Evolutionary conservation across 2,888 invertebrate genomes (phyloP).

Genomic region (Eupsilia transversa): DNA sequence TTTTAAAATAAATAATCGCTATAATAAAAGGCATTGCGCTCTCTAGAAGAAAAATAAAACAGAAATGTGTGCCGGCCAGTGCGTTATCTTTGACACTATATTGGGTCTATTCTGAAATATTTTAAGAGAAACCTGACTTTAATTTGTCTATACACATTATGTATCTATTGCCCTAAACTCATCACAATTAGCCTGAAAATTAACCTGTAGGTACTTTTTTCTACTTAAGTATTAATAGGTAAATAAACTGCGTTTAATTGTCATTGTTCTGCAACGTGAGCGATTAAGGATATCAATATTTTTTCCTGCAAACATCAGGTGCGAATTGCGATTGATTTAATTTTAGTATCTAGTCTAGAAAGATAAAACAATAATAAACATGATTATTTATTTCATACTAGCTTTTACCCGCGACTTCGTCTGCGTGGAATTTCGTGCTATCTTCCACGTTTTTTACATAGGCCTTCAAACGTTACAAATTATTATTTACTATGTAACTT

Average conservation of each 20-base stretch:
- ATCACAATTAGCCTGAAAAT: constrained; percentile 7
- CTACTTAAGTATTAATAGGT: constrained; percentile 23
- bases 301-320: constrained; percentile 44
- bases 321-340: constrained; percentile 1
- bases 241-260: constrained; percentile 30
- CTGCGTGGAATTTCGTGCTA: too few relatives aligned
- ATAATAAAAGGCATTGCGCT: not conserved
- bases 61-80: not conserved
- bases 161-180: constrained; percentile 18
- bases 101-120: not conserved
- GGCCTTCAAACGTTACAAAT: too few relatives aligned
- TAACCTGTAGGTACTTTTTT: constrained; percentile 8
- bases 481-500: too few relatives aligned
- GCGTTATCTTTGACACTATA: constrained; percentile 14
- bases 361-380: not conserved
- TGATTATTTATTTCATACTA: not conserved
- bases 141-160: not conserved
- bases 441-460: too few relatives aligned
- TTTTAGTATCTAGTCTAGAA: not conserved
- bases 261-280: constrained; percentile 50
- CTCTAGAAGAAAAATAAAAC: not conserved
- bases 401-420: too few relatives aligned
- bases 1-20: constrained; percentile 11
- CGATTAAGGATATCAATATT: constrained; percentile 44
- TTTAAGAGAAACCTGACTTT: not conserved